These are phyloP conservation scores for Zaprionus vittiger DNA, from an alignment of 1,140 invertebrate genomes.

Conservation along the genomic window DNA sequence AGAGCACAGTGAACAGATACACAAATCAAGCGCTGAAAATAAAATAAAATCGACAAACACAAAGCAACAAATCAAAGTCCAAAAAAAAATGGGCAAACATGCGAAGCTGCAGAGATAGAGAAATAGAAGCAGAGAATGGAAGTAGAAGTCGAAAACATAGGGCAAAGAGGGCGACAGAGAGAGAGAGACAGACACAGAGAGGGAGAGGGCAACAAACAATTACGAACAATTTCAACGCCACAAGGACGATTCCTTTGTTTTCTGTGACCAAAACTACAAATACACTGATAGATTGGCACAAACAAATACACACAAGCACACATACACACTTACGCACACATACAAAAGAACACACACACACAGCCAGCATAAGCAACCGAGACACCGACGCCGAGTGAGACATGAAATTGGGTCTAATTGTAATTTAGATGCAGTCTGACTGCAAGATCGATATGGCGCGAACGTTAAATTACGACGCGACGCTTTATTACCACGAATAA, in stretches of 20 bases:
- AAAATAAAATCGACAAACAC: constrained; percentile 28
- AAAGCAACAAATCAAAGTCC: constrained; percentile 47
- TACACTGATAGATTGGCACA: not conserved
- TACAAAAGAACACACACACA: not conserved
- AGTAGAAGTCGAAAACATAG: not conserved
- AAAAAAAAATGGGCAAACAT: constrained; percentile 29
- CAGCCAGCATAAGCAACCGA: not conserved
- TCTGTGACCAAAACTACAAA: constrained; percentile 40
- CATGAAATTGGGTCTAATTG: constrained; percentile 63
- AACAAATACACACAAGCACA: not conserved
- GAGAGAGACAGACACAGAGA: constrained; percentile 5
- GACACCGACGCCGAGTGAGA: not conserved
- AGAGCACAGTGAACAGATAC: constrained; percentile 55
- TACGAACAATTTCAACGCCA: constrained; percentile 65
- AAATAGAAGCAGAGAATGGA: not conserved
- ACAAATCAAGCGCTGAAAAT: constrained; percentile 59
- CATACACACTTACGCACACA: not conserved
- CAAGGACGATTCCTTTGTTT: constrained; percentile 44
- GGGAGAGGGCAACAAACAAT: constrained; percentile 49
- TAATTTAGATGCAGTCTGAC: constrained; percentile 69
- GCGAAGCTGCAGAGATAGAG: constrained; percentile 11
- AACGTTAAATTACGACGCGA: constrained; percentile 60
- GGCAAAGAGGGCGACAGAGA: not conserved
- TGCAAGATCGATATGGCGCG: constrained; percentile 48
- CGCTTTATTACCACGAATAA: not conserved